These are phyloP conservation scores for Cygnus olor DNA, from an alignment of 2,797 vertebrate species.

Conservation along the genomic window DNA sequence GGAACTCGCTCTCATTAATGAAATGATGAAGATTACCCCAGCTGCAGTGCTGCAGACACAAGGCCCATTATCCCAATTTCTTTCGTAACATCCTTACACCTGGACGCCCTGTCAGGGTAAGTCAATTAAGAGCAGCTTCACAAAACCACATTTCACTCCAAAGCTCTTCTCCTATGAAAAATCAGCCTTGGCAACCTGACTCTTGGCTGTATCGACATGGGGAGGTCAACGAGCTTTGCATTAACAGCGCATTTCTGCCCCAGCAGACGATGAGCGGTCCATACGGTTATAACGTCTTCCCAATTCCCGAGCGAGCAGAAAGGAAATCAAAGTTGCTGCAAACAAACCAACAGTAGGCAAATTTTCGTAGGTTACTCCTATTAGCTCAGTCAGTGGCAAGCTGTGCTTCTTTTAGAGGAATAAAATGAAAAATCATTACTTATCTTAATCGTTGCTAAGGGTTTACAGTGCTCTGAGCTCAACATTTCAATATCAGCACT, in stretches of 20 bases:
- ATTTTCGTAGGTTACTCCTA: not conserved
- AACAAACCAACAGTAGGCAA: not conserved
- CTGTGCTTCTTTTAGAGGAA: not conserved
- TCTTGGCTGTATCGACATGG: rapidly evolving
- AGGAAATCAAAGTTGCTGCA: not conserved
- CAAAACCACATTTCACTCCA: not conserved
- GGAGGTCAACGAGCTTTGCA: not conserved
- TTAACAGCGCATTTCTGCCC: rapidly evolving
- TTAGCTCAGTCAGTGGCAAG: not conserved
- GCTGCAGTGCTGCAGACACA: rapidly evolving
- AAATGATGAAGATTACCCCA: not conserved
- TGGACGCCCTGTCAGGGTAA: not conserved
- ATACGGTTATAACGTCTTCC: not conserved
- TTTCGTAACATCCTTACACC: not conserved
- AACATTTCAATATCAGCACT: not conserved
- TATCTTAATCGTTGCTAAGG: not conserved
- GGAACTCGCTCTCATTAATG: not conserved
- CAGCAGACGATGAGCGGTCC: rapidly evolving
- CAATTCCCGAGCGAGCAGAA: not conserved
- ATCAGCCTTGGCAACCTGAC: not conserved
- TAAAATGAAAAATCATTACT: not conserved
- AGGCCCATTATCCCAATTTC: conserved; percentile 10
- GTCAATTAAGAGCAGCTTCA: conserved; percentile 38
- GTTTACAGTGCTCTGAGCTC: not conserved
- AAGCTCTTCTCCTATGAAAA: not conserved